A percentile compares a stretch with the other conserved stretches of the same genome.
Evolutionary conservation across 2,888 invertebrate genomes (phyloP).

Genomic region (Agonopterix heracliana): DNA sequence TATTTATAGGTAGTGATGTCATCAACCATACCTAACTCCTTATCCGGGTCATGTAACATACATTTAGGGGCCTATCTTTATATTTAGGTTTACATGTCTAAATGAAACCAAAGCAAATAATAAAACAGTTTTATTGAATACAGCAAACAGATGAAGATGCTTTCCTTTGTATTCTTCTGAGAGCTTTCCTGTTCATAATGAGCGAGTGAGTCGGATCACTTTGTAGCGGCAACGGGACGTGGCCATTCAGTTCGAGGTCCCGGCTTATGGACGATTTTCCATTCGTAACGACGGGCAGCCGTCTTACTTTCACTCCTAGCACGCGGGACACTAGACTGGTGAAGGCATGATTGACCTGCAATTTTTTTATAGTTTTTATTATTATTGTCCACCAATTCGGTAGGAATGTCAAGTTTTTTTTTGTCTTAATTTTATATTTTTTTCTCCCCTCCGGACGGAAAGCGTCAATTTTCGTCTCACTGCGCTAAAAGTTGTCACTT

Average conservation of each 20-base stretch:
- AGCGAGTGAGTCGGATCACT: constrained; percentile 38
- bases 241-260: constrained; percentile 20
- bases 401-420: too few relatives aligned
- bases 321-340: constrained; percentile 77
- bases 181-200: constrained; percentile 61
- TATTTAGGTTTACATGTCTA: not conserved
- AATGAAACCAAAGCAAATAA: not conserved
- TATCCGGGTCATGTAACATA: too few relatives aligned
- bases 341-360: constrained; percentile 79
- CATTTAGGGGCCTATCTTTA: too few relatives aligned
- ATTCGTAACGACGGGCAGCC: constrained; percentile 25
- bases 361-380: too few relatives aligned
- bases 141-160: constrained; percentile 71
- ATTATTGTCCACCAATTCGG: too few relatives aligned
- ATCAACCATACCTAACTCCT: too few relatives aligned
- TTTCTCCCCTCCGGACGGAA: too few relatives aligned
- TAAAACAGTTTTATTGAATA: constrained; percentile 53
- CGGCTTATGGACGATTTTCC: constrained; percentile 25
- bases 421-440: too few relatives aligned
- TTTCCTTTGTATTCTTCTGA: constrained; percentile 51
- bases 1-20: too few relatives aligned
- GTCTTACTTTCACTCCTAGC: constrained; percentile 38
- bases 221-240: constrained; percentile 15
- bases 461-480: too few relatives aligned
- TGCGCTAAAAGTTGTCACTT: too few relatives aligned